A percentile compares a stretch with the other conserved stretches of the same genome.
These are phyloP conservation scores for Drosophila arizonae DNA, from an alignment of 1,140 invertebrate species.

Conservation along the genomic window DNA sequence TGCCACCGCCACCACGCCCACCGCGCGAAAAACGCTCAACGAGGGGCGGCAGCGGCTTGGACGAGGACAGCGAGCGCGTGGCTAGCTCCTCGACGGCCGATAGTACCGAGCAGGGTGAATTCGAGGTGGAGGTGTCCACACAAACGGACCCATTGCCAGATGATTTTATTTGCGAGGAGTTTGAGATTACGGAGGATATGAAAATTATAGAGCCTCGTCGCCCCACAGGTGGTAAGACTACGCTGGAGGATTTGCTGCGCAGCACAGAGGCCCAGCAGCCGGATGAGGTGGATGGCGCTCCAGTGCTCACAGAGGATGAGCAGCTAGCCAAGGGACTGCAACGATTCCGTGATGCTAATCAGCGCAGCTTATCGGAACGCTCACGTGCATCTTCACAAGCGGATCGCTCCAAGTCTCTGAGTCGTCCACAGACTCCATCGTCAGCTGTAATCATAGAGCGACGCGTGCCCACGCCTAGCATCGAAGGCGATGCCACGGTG, in stretches of 20 bases:
- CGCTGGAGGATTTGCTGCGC: constrained; percentile 75
- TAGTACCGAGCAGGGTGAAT: constrained; percentile 68
- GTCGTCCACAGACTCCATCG: constrained; percentile 84
- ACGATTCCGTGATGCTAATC: constrained; percentile 83
- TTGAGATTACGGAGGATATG: constrained; percentile 84
- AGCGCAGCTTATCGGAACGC: constrained; percentile 84
- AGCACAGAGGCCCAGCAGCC: constrained; percentile 48
- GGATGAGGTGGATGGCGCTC: constrained; percentile 55
- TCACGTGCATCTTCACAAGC: constrained; percentile 84
- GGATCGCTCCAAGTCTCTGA: constrained; percentile 84
- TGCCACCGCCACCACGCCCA: constrained; percentile 91
- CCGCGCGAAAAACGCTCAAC: constrained; percentile 85
- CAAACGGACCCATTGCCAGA: constrained; percentile 92
- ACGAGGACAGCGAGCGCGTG: constrained; percentile 73
- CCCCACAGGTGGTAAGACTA: constrained; percentile 44
- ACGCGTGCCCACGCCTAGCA: constrained; percentile 84
- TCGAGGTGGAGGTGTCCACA: constrained; percentile 89
- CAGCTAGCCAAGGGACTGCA: constrained; percentile 81
- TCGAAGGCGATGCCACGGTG: constrained; percentile 83
- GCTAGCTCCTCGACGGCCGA: constrained; percentile 74
- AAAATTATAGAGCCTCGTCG: constrained; percentile 72
- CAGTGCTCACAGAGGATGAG: constrained; percentile 75
- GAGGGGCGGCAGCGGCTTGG: constrained; percentile 63
- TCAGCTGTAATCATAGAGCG: constrained; percentile 85
- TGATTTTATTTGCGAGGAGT: constrained; percentile 88